Evolutionary conservation across 2,888 invertebrate species (phyloP).

Genomic region (Oscheius sp.): DNA sequence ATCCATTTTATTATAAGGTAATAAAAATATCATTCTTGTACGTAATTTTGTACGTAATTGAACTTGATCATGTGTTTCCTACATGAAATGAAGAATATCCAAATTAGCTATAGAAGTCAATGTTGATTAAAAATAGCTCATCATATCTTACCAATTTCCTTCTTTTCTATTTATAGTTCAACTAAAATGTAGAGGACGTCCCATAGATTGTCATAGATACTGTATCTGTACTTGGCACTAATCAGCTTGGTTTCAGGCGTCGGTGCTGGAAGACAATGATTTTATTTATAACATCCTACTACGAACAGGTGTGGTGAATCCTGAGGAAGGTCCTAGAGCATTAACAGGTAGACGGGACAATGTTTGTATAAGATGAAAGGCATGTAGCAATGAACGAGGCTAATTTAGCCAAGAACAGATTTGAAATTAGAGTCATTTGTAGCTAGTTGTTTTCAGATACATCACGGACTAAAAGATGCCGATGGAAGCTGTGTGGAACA

Average conservation of each 20-base stretch:
- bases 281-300: conserved; percentile 15
- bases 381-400: conserved; percentile 17
- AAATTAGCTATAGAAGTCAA: too few species aligned
- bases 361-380: neutral
- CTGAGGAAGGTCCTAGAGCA: neutral
- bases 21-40: too few species aligned
- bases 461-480: conserved; percentile 48
- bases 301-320: conserved; percentile 17
- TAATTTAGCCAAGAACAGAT: neutral
- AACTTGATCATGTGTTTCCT: too few species aligned
- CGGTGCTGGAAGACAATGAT: conserved; percentile 21
- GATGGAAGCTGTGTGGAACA: conserved; percentile 59
- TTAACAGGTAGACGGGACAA: neutral
- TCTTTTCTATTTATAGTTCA: too few species aligned
- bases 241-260: neutral
- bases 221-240: too few species aligned
- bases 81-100: too few species aligned
- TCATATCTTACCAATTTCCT: too few species aligned
- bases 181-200: too few species aligned
- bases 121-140: too few species aligned
- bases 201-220: too few species aligned
- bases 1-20: neutral
- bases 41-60: too few species aligned
- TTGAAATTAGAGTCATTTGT: conserved; percentile 14
- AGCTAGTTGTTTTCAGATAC: neutral